Evolutionary conservation across 2,797 vertebrate genomes (phyloP), one percentile per base, ranked within the genome.

Genomic region (Cyprinella venusta): DNA sequence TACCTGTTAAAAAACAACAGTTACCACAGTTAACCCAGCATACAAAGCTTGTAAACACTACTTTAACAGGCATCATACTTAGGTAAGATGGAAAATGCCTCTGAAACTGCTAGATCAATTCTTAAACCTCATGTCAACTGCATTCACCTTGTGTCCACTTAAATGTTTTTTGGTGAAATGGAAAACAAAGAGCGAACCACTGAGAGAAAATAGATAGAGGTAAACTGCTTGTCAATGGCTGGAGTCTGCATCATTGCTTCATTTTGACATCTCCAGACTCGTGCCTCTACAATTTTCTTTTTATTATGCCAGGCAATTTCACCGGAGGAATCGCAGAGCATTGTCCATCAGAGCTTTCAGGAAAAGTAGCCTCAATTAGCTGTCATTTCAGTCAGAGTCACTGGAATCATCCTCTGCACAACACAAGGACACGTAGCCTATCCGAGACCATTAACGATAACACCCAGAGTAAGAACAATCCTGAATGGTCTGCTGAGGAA

Each of bases 351-450:
- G 86, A 87, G 63, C 90, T 86, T 76, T 78, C 64, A 83, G 87
- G 88, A 90, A 90, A 90, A 80, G 87, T 87, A 81, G 88, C 84
- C 88, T 90, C 93, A 94, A 94, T 95, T 95, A 94, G 92, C 90
- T 87, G 83, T 90, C 91, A 90, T 93, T 93, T 91, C 89, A 91
- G 74, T 61, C 74, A 91, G 91, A 90, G 93, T 88, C 89, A 70
- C 87, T 90, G 88, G 91, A 94, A 92, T 92, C 92, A 87, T 90
- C 92, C 89, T 90, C 88, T 85, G 90, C 86, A 90, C 89, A 94
- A 90, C 91, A 90, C 90, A 86, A 88, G 88, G 92, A 88, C 92
- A 86, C 82, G 87, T 87, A 88, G 91, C 89, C 86, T 63, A 59
- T 74, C 72, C 36, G 64, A 80, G 72, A 70, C 50, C 89, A 88